phyloP scores from a whole-genome alignment of 1,140 invertebrate genomes.

The Solenopsis fugax region DNA sequence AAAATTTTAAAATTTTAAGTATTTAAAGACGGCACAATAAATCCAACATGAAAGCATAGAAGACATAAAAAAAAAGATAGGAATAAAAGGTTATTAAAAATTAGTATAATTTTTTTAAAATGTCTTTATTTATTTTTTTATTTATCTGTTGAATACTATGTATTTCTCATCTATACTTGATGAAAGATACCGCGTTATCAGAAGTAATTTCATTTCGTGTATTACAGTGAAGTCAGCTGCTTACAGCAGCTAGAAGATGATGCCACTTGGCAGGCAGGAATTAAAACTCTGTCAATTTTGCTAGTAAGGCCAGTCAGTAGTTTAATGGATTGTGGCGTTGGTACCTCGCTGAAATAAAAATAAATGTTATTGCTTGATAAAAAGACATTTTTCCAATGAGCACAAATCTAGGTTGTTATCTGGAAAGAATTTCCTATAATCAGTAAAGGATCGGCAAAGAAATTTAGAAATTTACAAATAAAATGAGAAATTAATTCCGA shows the following conservation, averaged over 20 bases:
- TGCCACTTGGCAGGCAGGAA: conserved; percentile 55
- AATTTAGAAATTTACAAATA: not conserved
- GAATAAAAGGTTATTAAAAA: not conserved
- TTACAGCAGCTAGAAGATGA: not conserved
- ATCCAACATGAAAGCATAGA: not conserved
- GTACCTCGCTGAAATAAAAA: conserved; percentile 7
- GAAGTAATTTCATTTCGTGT: not conserved
- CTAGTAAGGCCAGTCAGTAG: conserved; percentile 49
- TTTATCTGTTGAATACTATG: not conserved
- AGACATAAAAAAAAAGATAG: not conserved
- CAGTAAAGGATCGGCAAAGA: not conserved
- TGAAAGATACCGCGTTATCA: not conserved
- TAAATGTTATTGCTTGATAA: not conserved
- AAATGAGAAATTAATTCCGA: not conserved
- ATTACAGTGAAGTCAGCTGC: not conserved
- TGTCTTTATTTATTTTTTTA: conserved; percentile 25
- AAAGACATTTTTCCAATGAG: not conserved
- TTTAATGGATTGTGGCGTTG: not conserved
- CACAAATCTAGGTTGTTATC: not conserved
- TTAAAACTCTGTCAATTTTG: conserved; percentile 57
- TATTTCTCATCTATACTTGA: not conserved
- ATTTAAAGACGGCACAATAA: not conserved
- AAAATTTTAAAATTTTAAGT: not conserved
- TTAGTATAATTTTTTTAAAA: not conserved
- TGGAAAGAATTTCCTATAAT: not conserved